Conservation (phyloP, 2,888 invertebrate genomes). For the Machimus rusticus region DNA sequence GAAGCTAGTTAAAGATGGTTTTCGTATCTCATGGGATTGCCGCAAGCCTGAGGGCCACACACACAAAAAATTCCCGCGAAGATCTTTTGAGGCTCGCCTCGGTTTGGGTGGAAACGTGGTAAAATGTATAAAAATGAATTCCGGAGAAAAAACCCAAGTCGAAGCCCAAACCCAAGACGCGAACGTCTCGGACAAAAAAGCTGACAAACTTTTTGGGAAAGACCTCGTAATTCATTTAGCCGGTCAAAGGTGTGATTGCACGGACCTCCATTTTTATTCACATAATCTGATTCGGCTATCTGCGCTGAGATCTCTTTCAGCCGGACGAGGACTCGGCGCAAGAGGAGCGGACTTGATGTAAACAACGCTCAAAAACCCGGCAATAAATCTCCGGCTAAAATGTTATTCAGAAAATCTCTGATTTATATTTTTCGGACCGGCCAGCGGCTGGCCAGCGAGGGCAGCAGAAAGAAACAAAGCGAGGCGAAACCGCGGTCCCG, state of each 20-base stretch:
- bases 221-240: slow-evolving; percentile 48
- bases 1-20: not conserved
- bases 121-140: not conserved
- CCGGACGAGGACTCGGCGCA: slow-evolving; percentile 17
- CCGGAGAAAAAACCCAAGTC: slow-evolving; percentile 1
- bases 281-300: slow-evolving; percentile 43
- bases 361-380: slow-evolving; percentile 51
- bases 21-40: not conserved
- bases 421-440: slow-evolving; percentile 48
- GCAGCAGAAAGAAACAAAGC: not conserved
- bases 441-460: not conserved
- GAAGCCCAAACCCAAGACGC: not conserved
- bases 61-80: not conserved
- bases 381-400: slow-evolving; percentile 50
- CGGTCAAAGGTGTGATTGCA: slow-evolving; percentile 49
- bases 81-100: not conserved
- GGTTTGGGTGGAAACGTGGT: not conserved
- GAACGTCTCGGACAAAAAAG: not conserved
- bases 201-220: slow-evolving; percentile 39
- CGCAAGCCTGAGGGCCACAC: not conserved
- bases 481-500: not conserved
- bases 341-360: slow-evolving; percentile 48
- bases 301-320: slow-evolving; percentile 40
- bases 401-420: slow-evolving; percentile 52
- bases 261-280: slow-evolving; percentile 45